A percentile compares a stretch with the other conserved stretches of the same genome.
Evolutionary conservation across 2,888 invertebrate species (phyloP).

Genomic region (Amphipyra berbera): DNA sequence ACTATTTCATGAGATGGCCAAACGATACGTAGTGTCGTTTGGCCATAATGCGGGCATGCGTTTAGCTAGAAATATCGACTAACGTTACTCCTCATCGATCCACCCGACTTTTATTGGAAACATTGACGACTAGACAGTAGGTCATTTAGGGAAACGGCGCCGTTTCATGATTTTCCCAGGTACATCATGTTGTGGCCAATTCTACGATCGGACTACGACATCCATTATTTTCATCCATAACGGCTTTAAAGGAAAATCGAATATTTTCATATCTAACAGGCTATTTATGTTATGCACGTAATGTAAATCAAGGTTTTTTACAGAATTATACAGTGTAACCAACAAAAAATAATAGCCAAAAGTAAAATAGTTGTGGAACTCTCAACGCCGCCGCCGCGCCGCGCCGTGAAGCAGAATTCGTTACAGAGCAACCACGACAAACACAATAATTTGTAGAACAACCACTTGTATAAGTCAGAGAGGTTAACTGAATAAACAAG

Average conservation of each 20-base stretch:
- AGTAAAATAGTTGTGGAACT: neutral
- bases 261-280: constrained; percentile 33
- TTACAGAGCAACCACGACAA: constrained; percentile 10
- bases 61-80: too few relatives aligned
- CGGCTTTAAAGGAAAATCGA: constrained; percentile 30
- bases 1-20: too few relatives aligned
- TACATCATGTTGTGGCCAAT: too few relatives aligned
- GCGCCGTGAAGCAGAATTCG: constrained; percentile 16
- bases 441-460: constrained; percentile 8
- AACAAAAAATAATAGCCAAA: constrained; percentile 4
- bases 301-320: constrained; percentile 1
- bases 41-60: too few relatives aligned
- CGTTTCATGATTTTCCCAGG: too few relatives aligned
- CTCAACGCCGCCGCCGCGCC: neutral
- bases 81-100: too few relatives aligned
- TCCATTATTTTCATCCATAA: constrained; percentile 30
- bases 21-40: too few relatives aligned
- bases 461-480: neutral
- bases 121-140: too few relatives aligned
- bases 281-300: constrained; percentile 25
- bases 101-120: too few relatives aligned
- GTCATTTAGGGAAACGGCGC: too few relatives aligned
- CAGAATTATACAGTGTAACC: neutral
- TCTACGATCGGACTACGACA: too few relatives aligned
- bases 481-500: constrained; percentile 2